A percentile compares a stretch with the other conserved stretches of the same genome.
phyloP scores from a whole-genome alignment of 1,140 invertebrate genomes.

The Cecropterus lyciades region DNA sequence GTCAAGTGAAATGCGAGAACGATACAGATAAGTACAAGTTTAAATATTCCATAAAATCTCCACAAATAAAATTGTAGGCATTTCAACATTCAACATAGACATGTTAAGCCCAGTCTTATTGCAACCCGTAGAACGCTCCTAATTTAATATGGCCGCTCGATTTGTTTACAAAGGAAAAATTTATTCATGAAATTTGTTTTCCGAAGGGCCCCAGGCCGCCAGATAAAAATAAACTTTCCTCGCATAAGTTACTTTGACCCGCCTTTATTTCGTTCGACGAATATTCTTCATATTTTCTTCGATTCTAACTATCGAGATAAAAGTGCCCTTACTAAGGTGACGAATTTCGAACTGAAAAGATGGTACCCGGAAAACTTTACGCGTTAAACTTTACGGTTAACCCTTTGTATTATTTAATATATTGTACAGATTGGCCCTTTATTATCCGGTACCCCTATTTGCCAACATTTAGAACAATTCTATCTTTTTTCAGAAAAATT shows the following conservation, averaged over 20 bases:
- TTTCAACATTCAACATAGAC: too few relatives aligned
- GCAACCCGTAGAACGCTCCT: conserved; percentile 56
- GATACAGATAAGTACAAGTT: too few relatives aligned
- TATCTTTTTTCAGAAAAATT: too few relatives aligned
- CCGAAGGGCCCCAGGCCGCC: conserved; percentile 47
- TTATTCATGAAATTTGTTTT: conserved; percentile 81
- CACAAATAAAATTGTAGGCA: too few relatives aligned
- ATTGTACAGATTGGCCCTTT: too few relatives aligned
- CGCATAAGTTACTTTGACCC: conserved; percentile 61
- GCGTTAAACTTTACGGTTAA: background rate
- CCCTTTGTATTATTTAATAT: background rate
- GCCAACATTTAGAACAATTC: too few relatives aligned
- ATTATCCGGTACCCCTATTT: too few relatives aligned
- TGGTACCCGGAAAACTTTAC: background rate
- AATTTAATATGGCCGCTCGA: conserved; percentile 76
- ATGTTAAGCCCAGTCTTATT: conserved; percentile 41
- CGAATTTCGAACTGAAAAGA: background rate
- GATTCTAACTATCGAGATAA: conserved; percentile 18
- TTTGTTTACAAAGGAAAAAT: conserved; percentile 81
- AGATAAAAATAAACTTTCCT: conserved; percentile 64
- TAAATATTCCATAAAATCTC: too few relatives aligned
- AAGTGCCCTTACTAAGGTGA: background rate
- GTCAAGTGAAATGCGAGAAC: too few relatives aligned
- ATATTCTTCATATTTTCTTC: conserved; percentile 42
- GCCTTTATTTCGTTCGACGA: conserved; percentile 39